Base-by-base conservation (phyloP, 2,888 invertebrate genomes). In the Luperina nickerlii region DNA sequence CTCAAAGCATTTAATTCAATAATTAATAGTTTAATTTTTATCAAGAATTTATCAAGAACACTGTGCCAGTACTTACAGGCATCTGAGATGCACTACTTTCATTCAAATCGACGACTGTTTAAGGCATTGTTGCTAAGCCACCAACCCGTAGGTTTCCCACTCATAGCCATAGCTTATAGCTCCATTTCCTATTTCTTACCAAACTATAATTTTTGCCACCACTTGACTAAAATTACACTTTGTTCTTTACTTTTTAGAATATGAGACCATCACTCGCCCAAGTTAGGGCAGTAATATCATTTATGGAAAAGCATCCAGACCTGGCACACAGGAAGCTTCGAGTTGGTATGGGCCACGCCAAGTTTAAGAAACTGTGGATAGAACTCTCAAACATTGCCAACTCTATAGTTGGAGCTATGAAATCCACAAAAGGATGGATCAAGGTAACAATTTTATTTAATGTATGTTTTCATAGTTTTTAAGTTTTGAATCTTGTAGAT, bases 391-490 rank as follows among this genome's bases (percentile, higher is more conserved):
- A 93, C 77, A 92, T 89, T 81, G 92, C 90, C 7, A 96, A 96
- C 85, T 91, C 93, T 20, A 89, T 95, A 38, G 92, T 92, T 76
- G 96, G 96, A 45, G 91, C 95, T 66, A 88, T 91, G 7, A 96
- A 96, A 89, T 92, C 95, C 32, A 93, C 93, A 45, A 94, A 94
- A 89, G 95, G 95, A 7, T 96, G 96, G 96, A 94, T 96, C 11
- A 96, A 95, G 91, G 96, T 96, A 91, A 18, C n/a, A 70, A 48
- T 65, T 1, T 42, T 68, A 20, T 20, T 32, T 42, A 18, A 15
- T n/a, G 20, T 32, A 69, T 63, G 7, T 38, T 65, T 65, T 38
- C 11, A 65, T 24, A 18, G 2, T 15, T 74, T 65, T 18, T 4
- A 27, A 27, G 24, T 51, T n/a, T 67, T n/a, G 6, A 5, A 27